These are phyloP conservation scores for Macrosteles quadrilineatus DNA, from an alignment of 1,140 invertebrate genomes.

Conservation along the genomic window DNA sequence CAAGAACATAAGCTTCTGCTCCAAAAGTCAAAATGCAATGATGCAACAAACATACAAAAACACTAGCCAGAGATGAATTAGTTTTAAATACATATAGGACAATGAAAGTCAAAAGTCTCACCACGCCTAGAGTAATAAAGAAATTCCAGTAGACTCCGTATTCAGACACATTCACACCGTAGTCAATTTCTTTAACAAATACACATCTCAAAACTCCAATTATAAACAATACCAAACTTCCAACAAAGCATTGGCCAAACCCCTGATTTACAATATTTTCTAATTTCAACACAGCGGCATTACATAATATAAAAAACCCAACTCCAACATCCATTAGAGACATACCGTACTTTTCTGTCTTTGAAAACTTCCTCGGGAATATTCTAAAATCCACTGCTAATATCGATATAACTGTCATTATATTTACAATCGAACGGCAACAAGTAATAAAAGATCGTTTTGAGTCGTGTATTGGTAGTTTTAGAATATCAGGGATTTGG, in stretches of 20 bases:
- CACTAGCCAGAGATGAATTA: conserved; percentile 43
- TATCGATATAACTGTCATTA: conserved; percentile 80
- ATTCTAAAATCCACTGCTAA: conserved; percentile 89
- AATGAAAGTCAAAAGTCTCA: conserved; percentile 71
- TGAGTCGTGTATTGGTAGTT: conserved; percentile 40
- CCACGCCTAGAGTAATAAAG: conserved; percentile 85
- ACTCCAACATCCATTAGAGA: conserved; percentile 95
- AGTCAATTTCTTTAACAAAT: conserved; percentile 66
- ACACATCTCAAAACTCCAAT: conserved; percentile 72
- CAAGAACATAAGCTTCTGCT: conserved; percentile 72
- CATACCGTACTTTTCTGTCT: conserved; percentile 84
- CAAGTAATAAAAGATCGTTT: conserved; percentile 63
- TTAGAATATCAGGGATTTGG: conserved; percentile 7
- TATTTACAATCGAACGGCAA: conserved; percentile 67
- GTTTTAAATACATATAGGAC: conserved; percentile 50
- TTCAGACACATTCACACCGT: conserved; percentile 85
- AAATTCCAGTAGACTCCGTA: conserved; percentile 98
- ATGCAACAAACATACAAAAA: conserved; percentile 64
- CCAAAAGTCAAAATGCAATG: conserved; percentile 66
- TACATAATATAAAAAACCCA: conserved; percentile 83
- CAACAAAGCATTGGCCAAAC: conserved; percentile 40
- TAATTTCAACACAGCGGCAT: conserved; percentile 53
- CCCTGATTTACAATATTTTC: neutral
- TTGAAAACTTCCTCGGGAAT: conserved; percentile 82
- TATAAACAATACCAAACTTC: conserved; percentile 57